phyloP scores from a whole-genome alignment of 2,113 vertebrate species.

The Brienomyrus longianalis region DNA sequence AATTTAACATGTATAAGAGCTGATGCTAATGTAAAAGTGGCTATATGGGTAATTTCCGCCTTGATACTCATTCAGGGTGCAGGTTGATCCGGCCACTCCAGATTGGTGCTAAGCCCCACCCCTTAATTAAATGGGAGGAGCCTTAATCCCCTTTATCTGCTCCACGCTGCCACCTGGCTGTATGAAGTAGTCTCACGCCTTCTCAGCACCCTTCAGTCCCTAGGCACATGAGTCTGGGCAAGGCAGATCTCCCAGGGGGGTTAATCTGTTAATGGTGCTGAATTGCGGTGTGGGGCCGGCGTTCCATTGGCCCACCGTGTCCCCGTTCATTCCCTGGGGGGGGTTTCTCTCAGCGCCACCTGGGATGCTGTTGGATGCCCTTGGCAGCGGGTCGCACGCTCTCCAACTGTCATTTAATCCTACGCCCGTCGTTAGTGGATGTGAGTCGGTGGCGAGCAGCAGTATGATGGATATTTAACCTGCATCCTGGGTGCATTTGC shows the following conservation, averaged over 20 bases:
- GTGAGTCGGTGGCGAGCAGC: not conserved
- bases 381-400: too few species aligned
- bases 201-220: not conserved
- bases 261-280: too few species aligned
- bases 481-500: not conserved
- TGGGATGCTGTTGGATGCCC: too few species aligned
- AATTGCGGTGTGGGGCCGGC: too few species aligned
- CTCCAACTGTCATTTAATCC: too few species aligned
- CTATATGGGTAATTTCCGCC: not conserved
- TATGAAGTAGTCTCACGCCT: not conserved
- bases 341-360: too few species aligned
- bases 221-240: not conserved
- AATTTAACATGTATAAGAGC: not conserved
- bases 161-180: not conserved
- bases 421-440: too few species aligned
- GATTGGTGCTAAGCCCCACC: slow-evolving; percentile 14
- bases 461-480: not conserved
- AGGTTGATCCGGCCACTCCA: not conserved
- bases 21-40: not conserved
- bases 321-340: too few species aligned
- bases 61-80: not conserved
- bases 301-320: too few species aligned
- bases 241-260: not conserved
- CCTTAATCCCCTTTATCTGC: slow-evolving; percentile 12
- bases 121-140: slow-evolving; percentile 10